Base-by-base conservation (phyloP, 2,797 vertebrate species). In the Sebastes hopkinsi region DNA sequence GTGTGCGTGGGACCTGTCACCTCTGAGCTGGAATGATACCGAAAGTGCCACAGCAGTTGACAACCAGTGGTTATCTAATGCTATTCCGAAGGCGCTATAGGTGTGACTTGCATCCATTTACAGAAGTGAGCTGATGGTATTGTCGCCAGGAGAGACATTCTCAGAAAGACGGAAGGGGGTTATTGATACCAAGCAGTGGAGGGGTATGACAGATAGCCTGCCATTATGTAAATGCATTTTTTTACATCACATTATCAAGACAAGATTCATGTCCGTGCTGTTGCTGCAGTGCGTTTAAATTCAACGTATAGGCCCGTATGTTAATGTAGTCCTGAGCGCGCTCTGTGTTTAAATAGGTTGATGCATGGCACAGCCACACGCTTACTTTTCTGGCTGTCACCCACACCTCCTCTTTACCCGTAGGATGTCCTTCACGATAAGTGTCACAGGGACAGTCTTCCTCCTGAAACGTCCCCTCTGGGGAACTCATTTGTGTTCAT, bases 401-500 rank as follows among this genome's bases (percentile, higher is more conserved):
- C 67, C 69, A 67, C 72, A 80, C 65, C 72, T 75, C 52, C 68
- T 72, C 67, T 80, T 80, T 82, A 82, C 60, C 87, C 52, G 58
- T 76, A 62, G 88, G 61, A 88, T 89, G 90, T 91, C 90, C 93
- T 94, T 93, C 87, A 86, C 62, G 69, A 89, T 87, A 88, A 90
- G 84, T 92, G 87, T 91, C 88, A 87, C 72, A 22, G 79, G 87
- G 84, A 91, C 88, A 80, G 82, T 75, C 67, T 79, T 64, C 62
- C 79, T 68, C 74, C 78, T 85, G 88, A 83, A 88, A 80, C 80
- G 82, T 87, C 72, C 87, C 84, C 83, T 89, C 90, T 30, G 46
- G 84, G 91, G 88, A 92, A 74, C 91, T 95, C 93, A 93, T 96
- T 96, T 96, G 94, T 95, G 94, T 95, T 96, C 92, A 96, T 96